These are phyloP conservation scores for Puffinus mauretanicus DNA, from an alignment of 2,113 vertebrate species.

Conservation along the genomic window DNA sequence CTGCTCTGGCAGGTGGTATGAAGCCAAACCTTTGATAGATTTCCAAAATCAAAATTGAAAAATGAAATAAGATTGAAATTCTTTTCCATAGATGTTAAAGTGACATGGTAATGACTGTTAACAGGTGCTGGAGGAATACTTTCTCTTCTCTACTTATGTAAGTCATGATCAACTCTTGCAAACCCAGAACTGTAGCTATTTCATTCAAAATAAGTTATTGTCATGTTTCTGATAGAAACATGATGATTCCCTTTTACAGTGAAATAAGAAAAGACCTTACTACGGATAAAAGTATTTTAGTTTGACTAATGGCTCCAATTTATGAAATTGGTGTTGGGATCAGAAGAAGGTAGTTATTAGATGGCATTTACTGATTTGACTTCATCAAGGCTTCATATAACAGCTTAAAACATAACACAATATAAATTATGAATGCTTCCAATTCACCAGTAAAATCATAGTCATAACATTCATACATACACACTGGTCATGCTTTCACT, in stretches of 20 bases:
- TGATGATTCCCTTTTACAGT: background rate
- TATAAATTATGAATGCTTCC: background rate
- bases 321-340: background rate
- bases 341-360: background rate
- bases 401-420: background rate
- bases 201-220: background rate
- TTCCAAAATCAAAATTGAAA: background rate
- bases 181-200: background rate
- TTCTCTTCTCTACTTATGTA: background rate
- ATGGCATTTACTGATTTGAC: background rate
- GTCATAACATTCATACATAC: background rate
- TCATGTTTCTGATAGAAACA: background rate
- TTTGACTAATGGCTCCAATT: background rate
- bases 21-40: background rate
- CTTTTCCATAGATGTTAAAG: background rate
- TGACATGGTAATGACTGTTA: background rate
- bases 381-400: background rate
- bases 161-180: background rate
- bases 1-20: background rate
- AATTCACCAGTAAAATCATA: background rate
- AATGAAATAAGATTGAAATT: background rate
- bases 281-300: background rate
- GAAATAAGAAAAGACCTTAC: background rate
- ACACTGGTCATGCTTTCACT: background rate
- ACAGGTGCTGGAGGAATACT: background rate